These are phyloP conservation scores for Heliocidaris tuberculata DNA, from an alignment of 35 echinoderm and acorn worm genomes.

Conservation along the genomic window DNA sequence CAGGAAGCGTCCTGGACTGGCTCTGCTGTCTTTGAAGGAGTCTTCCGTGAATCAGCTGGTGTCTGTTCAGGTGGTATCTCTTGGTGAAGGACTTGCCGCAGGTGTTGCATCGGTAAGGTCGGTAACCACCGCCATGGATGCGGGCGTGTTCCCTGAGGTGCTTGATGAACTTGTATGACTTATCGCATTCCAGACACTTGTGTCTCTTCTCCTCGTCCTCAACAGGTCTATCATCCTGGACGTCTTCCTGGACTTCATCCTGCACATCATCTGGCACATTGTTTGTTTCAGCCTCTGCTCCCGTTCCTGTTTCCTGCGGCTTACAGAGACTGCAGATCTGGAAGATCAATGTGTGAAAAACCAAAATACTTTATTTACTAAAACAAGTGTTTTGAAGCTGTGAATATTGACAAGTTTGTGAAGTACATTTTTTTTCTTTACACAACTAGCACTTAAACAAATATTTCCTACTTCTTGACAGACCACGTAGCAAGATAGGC, in stretches of 20 bases:
- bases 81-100: slow-evolving; percentile 69
- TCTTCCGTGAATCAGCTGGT: slow-evolving; percentile 62
- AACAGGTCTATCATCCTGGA: neutral
- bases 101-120: slow-evolving; percentile 65
- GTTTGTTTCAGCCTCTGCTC: neutral
- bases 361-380: too few species aligned
- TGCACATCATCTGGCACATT: neutral
- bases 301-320: neutral
- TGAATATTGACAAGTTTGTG: too few species aligned
- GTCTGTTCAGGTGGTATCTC: slow-evolving; percentile 50
- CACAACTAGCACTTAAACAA: too few species aligned
- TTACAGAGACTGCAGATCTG: neutral
- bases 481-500: too few species aligned
- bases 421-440: too few species aligned
- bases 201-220: neutral
- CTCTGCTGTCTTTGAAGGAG: slow-evolving; percentile 22
- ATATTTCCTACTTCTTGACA: too few species aligned
- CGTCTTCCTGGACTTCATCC: neutral
- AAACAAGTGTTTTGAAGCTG: too few species aligned
- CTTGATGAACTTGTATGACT: slow-evolving; percentile 24
- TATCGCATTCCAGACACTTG: slow-evolving; percentile 43
- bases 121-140: slow-evolving; percentile 64
- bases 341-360: neutral
- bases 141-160: slow-evolving; percentile 52
- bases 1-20: neutral